These are phyloP conservation scores for Drosophila kurseongensis DNA, from an alignment of 1,140 invertebrate species.

Conservation along the genomic window DNA sequence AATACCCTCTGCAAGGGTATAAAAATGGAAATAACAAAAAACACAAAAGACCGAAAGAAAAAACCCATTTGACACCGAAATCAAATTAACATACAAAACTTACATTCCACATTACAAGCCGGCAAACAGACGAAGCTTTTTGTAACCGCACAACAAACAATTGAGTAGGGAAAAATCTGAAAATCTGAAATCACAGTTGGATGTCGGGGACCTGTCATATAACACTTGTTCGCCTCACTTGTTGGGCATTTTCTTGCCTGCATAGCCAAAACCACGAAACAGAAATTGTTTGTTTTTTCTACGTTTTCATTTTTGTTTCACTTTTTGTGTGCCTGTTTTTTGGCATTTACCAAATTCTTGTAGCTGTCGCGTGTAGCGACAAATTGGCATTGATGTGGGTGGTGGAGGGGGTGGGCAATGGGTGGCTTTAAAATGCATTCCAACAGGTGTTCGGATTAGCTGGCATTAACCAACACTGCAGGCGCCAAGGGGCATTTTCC, in stretches of 20 bases:
- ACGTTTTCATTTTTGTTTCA: conserved; percentile 13
- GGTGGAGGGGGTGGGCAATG: too few relatives aligned
- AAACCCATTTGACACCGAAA: conserved; percentile 75
- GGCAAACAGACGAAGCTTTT: conserved; percentile 35
- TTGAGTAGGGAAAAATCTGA: conserved; percentile 9
- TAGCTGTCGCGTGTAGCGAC: conserved; percentile 29
- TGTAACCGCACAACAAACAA: conserved; percentile 32
- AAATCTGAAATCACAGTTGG: conserved; percentile 60
- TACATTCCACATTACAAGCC: conserved; percentile 53
- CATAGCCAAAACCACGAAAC: conserved; percentile 6
- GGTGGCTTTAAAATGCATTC: conserved; percentile 4
- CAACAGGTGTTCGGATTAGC: conserved; percentile 26
- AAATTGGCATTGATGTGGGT: conserved; percentile 27
- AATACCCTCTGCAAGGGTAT: too few relatives aligned
- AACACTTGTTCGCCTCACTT: conserved; percentile 45
- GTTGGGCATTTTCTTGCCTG: conserved; percentile 31
- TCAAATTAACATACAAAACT: conserved; percentile 80
- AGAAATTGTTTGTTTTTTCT: conserved; percentile 24
- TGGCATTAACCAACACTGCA: conserved; percentile 1
- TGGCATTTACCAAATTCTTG: conserved; percentile 40
- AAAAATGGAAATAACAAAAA: conserved; percentile 45
- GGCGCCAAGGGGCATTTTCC: background rate
- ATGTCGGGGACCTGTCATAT: conserved; percentile 71
- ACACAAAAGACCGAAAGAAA: conserved; percentile 35
- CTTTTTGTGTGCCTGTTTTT: conserved; percentile 9